phyloP scores from a whole-genome alignment of 2,797 vertebrate genomes.

The Poeciliopsis paucimaculata region DNA sequence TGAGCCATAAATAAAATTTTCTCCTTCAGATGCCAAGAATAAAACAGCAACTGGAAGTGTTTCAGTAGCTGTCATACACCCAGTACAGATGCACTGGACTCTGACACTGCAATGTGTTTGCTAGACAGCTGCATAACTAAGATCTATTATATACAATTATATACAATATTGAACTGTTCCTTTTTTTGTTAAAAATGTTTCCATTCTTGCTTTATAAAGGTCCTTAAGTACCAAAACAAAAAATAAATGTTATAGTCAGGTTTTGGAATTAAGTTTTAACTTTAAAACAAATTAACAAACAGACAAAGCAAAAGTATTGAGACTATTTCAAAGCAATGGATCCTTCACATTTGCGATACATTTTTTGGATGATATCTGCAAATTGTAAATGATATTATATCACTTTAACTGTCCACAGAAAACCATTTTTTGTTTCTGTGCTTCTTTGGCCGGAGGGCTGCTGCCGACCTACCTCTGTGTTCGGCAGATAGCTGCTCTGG shows the following conservation, averaged over 20 bases:
- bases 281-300: neutral
- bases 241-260: neutral
- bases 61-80: constrained; percentile 29
- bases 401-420: neutral
- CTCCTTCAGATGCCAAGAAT: constrained; percentile 15
- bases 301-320: neutral
- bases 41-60: constrained; percentile 6
- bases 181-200: neutral
- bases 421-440: neutral
- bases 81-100: constrained; percentile 10
- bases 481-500: neutral
- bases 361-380: neutral
- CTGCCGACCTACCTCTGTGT: neutral
- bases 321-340: neutral
- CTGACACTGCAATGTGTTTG: constrained; percentile 19
- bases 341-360: neutral
- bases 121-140: neutral
- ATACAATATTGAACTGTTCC: neutral
- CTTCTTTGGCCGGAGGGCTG: neutral
- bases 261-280: neutral
- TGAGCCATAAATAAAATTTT: constrained; percentile 39
- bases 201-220: neutral
- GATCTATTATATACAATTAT: neutral
- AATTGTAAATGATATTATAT: neutral
- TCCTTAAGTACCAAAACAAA: neutral